A percentile compares a stretch with the other conserved stretches of the same genome.
Conservation (phyloP, 2,113 vertebrate genomes). For the Agapornis roseicollis region DNA sequence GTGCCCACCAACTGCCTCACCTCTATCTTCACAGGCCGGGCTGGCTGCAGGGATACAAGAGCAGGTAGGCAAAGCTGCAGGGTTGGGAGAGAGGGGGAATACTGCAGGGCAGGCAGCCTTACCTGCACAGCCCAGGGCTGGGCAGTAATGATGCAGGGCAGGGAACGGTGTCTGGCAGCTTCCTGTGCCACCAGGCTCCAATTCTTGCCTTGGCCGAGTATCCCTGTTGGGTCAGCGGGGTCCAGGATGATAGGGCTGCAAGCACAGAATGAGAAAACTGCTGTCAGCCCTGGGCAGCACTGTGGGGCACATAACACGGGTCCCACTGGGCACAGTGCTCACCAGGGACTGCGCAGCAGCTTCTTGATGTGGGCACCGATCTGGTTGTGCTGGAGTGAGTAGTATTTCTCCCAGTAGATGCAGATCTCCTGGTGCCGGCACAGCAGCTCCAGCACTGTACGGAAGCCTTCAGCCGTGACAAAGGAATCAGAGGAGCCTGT, state of each 20-base stretch:
- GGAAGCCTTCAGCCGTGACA: neutral
- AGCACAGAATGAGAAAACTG: neutral
- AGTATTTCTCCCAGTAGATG: constrained; percentile 45
- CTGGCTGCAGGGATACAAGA: neutral
- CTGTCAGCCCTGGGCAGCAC: neutral
- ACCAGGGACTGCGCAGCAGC: neutral
- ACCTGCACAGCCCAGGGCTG: constrained; percentile 13
- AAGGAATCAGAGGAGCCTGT: accelerated
- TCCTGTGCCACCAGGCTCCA: neutral
- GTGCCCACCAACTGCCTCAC: neutral
- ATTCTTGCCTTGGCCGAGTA: neutral
- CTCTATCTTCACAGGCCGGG: neutral
- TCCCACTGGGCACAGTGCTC: neutral
- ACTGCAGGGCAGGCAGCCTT: neutral
- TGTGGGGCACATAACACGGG: accelerated
- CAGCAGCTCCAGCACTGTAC: constrained; percentile 33
- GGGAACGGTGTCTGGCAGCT: accelerated
- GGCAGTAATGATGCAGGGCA: neutral
- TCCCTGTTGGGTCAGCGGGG: constrained; percentile 29
- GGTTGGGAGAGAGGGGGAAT: neutral
- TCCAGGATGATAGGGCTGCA: constrained; percentile 48
- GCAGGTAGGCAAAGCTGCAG: neutral
- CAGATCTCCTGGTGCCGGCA: neutral
- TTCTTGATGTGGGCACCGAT: neutral
- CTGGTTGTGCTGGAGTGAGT: neutral